Evolutionary conservation across 2,888 invertebrate genomes (phyloP), one percentile per base, ranked within the genome.

Genomic region (Lacanobia wlatinum): DNA sequence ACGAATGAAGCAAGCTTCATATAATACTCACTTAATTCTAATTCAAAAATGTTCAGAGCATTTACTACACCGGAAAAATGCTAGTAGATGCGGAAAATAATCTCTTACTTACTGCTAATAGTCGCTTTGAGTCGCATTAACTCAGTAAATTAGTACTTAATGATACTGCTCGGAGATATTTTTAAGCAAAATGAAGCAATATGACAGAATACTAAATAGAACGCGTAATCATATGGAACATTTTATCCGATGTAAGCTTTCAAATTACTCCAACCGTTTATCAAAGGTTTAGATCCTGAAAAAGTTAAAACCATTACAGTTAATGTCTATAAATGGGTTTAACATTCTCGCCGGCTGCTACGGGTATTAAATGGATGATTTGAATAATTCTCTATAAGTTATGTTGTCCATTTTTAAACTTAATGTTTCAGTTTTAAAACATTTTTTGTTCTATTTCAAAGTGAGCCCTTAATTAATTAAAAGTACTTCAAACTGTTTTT

Each of bases 291-390:
- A 34, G 12, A 18, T 16, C 23, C 23, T 64, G 18, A 60, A 64
- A 75, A 80, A 75, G 38, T 56, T 52, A 34, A 75, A 64, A 63
- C 46, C 60, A 64, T 78, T 68, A 60, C 38, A 38, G 28, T 61
- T 80, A 64, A 80, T 78, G 60, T 56, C 64, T 60, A 56, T 40
- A 56, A 78, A 73, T 73, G 67, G 9, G 43, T 28, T 64, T 14
- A 68, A 75, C 28, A 21, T 80, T 60, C 34, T 56, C 48, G n/a
- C 23, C 58, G 14, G n/a, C 63, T 53, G 61, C 61, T 64, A n/a
- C 68, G 21, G 18, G n/a, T 34, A 43, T 68, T 68, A 67, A 46
- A 63, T 38, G 21, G 48, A 21, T 14, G 12, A 65, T 74, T 64
- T 50, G 14, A 74, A 64, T 68, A 60, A 77, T 50, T 60, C 28